These are phyloP conservation scores for Halesus radiatus DNA, from an alignment of 1,140 invertebrate species.

Conservation along the genomic window DNA sequence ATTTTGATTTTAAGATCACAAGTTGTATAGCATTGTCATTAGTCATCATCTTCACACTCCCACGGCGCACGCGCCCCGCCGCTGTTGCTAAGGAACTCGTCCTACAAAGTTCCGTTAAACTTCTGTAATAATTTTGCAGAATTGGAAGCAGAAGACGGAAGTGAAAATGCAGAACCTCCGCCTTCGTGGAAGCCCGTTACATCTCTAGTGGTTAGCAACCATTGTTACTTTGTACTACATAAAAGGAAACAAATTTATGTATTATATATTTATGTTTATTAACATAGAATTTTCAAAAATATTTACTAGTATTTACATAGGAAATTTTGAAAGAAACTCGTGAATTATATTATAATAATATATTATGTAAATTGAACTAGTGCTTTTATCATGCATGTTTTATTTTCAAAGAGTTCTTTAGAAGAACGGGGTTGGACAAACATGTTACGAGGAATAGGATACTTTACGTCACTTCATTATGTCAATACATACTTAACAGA, in stretches of 20 bases:
- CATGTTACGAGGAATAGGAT: background rate
- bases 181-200: too few species aligned
- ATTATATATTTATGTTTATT: slow-evolving; percentile 27
- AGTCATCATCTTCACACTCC: too few species aligned
- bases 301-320: slow-evolving; percentile 41
- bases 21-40: too few species aligned
- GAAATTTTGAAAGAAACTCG: slow-evolving; percentile 21
- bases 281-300: slow-evolving; percentile 43
- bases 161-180: too few species aligned
- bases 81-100: too few species aligned
- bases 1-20: too few species aligned
- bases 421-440: background rate
- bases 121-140: too few species aligned
- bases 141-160: too few species aligned
- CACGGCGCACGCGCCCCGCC: too few species aligned
- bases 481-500: background rate
- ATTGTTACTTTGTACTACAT: background rate
- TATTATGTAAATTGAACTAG: slow-evolving; percentile 28
- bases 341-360: background rate
- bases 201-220: too few species aligned
- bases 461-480: background rate
- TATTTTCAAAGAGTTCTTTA: too few species aligned
- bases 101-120: too few species aligned
- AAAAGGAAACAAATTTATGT: background rate
- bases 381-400: background rate